Evolutionary conservation across 2,797 vertebrate species (phyloP).

Genomic region (Aeoliscus strigatus): DNA sequence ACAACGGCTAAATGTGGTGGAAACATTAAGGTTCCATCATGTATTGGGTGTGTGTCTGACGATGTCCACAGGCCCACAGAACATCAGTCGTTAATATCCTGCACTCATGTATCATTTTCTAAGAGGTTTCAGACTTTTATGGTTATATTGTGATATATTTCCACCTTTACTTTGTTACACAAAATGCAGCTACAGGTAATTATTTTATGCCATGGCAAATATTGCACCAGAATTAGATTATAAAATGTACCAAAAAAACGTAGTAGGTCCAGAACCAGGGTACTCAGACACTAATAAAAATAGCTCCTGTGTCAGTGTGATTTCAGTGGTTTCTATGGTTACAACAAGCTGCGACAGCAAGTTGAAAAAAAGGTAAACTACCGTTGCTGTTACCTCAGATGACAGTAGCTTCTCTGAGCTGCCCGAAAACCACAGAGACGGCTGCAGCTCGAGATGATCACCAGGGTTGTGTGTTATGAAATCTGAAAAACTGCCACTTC

Average conservation of each 20-base stretch:
- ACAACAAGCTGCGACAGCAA: conserved; percentile 11
- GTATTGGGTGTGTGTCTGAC: conserved; percentile 37
- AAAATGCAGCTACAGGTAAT: too few species aligned
- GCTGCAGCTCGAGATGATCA: neutral
- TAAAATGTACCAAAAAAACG: too few species aligned
- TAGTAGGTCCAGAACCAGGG: conserved; percentile 18
- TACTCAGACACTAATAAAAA: conserved; percentile 35
- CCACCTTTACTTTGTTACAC: too few species aligned
- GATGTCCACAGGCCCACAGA: too few species aligned
- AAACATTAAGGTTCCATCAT: conserved; percentile 31
- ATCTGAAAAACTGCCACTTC: too few species aligned
- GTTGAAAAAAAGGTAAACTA: conserved; percentile 32
- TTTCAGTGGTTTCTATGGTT: conserved; percentile 55
- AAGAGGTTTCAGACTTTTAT: too few species aligned
- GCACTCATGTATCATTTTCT: too few species aligned
- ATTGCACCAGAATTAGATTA: too few species aligned
- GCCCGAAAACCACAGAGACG: conserved; percentile 1
- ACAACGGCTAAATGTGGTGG: conserved; percentile 25
- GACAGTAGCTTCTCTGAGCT: neutral
- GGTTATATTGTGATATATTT: too few species aligned
- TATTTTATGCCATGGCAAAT: too few species aligned
- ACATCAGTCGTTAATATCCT: too few species aligned
- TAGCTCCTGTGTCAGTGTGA: conserved; percentile 31
- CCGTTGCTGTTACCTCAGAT: conserved; percentile 22
- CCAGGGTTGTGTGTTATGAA: too few species aligned